Evolutionary conservation across 1,140 invertebrate species (phyloP), one percentile per base, ranked within the genome.

Genomic region (Lepidurus arcticus): DNA sequence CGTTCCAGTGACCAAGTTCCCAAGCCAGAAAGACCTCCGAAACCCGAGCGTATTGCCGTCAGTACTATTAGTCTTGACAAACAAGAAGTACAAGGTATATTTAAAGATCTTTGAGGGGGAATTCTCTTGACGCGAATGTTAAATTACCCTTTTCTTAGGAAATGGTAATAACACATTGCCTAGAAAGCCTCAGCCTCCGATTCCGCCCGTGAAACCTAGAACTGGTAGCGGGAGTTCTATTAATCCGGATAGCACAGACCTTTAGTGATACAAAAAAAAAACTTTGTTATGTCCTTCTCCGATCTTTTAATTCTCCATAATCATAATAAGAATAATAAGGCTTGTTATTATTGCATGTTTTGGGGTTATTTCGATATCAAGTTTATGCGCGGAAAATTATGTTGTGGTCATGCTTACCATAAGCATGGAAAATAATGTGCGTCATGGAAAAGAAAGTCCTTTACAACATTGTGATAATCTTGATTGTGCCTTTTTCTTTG

Each of bases 11-110:
- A 65, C 21, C 53, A 9, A 16, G 65, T 45, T 7, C 13, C 73
- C n/a, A 78, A 78, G 47, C 78, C 78, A n/a, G 78, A 73, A 75
- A 73, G 78, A 74, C 78, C 78, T 8, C 78, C 73, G 13, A 78
- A 78, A 44, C 78, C 78, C 34, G 78, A 78, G 53, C 43, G 78
- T 65, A 65, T 65, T 65, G 9, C 53, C 13, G 53, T 4, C 8
- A 65, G 53, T 16, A 65, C 53, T 65, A 21, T 21, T 16, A 65
- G 53, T 65, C 53, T 65, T 16, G 53, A 65, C 21, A 65, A 65
- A 65, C 6, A n/a, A 21, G 53, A 65, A 65, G 7, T 65, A 16
- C 53, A 13, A 65, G 53, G 53, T 65, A 65, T n/a, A n/a, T 7
- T 16, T 65, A 16, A 16, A 7, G 8, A 65, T n/a, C 8, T n/a